These are phyloP conservation scores for Sphenopsis melanotis DNA, from an alignment of 2,797 vertebrate species.

Conservation along the genomic window DNA sequence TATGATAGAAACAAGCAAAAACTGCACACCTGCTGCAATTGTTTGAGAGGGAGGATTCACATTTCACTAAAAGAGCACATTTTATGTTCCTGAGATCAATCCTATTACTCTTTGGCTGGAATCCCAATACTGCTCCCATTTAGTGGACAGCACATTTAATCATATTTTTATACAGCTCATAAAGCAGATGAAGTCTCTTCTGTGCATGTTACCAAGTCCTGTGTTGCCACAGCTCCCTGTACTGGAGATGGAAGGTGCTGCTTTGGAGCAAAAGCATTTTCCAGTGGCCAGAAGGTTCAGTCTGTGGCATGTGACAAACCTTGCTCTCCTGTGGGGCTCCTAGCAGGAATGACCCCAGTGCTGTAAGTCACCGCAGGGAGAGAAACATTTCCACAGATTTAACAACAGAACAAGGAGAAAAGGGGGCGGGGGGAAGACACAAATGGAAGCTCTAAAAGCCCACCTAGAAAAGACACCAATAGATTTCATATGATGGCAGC, in stretches of 20 bases:
- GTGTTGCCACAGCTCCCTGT: background rate
- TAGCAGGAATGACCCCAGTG: background rate
- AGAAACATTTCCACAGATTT: background rate
- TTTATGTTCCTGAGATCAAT: background rate
- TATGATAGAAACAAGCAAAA: background rate
- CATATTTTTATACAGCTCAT: background rate
- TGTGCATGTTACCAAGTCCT: background rate
- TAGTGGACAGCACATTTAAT: background rate
- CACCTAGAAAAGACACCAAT: background rate
- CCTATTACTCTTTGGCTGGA: background rate
- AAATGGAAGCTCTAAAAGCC: background rate
- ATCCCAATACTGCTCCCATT: background rate
- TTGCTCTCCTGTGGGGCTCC: accelerated
- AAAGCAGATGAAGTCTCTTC: background rate
- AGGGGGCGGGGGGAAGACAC: accelerated
- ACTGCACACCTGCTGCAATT: background rate
- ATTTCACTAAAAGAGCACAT: background rate
- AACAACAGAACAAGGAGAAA: background rate
- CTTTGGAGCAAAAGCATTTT: background rate
- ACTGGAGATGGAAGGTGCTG: background rate
- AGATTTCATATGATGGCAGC: background rate
- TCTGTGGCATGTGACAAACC: background rate
- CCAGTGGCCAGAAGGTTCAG: background rate
- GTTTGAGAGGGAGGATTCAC: background rate
- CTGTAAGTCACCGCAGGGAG: background rate